Evolutionary conservation across 2,797 vertebrate species (phyloP), one percentile per base, ranked within the genome.

Genomic region (Sebastes trivittatus): DNA sequence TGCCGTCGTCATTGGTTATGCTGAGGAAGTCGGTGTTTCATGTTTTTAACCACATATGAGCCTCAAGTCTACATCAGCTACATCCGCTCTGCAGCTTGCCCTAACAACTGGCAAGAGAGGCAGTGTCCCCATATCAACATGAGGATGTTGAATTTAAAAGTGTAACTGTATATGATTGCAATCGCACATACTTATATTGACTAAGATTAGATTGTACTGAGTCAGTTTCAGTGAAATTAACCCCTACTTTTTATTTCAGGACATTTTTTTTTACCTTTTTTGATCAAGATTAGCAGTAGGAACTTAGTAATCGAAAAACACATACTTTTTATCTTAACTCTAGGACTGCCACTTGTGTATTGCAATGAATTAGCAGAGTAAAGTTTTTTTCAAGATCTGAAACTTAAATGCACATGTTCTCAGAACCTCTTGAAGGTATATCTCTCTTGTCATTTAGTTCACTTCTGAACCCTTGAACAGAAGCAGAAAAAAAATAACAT

Each of bases 21-120:
- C 87, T 89, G 94, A 96, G 95, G 95, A 95, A 95, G 94, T 93
- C 85, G 78, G 68, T 92, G 91, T 93, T 94, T 95, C 93, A 85
- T 93, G 91, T 93, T 94, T 93, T 90, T 93, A 94, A 95, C 95
- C 95, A 96, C 95, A 93, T 90, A 85, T 88, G 77, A 94, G 85
- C 77, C 82, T 88, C 78, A 80, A 90, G 82, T 92, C 86, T 85
- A 86, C 81, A 85, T 84, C 27, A 72, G 88, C 89, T 93, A 91
- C 94, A 95, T 96, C 94, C 91, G 93, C 89, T 89, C 83, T 90
- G 75, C 80, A 84, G 77, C 78, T 82, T 83, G 78, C 75, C 82
- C 77, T 59, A 61, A 68, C 75, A 86, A 87, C 68, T 85, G 75
- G 52, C 71, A 86, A 59, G 70, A 85, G 61, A 86, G 59, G 69